Evolutionary conservation across 2,888 invertebrate species (phyloP).

Genomic region (Heliconius ethilla): DNA sequence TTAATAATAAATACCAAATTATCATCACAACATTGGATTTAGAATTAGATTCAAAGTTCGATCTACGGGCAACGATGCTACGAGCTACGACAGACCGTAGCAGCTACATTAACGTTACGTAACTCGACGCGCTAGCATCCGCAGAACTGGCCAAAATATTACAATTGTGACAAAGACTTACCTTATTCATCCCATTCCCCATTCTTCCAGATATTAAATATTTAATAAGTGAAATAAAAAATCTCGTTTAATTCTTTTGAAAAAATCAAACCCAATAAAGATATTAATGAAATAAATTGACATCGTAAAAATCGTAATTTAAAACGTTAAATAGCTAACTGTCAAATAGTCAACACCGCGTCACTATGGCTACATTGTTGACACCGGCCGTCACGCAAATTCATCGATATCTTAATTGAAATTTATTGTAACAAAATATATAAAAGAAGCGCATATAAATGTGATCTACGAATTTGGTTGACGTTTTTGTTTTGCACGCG

Average conservation of each 20-base stretch:
- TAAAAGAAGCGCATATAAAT: slow-evolving; percentile 41
- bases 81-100: slow-evolving; percentile 45
- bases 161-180: slow-evolving; percentile 63
- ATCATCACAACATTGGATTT: neutral
- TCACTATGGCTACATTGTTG: slow-evolving; percentile 82
- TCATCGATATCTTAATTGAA: slow-evolving; percentile 58
- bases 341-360: slow-evolving; percentile 74
- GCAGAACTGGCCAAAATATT: slow-evolving; percentile 42
- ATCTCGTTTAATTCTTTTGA: slow-evolving; percentile 53
- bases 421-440: slow-evolving; percentile 49
- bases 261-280: slow-evolving; percentile 58
- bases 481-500: slow-evolving; percentile 45
- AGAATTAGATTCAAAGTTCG: slow-evolving; percentile 27
- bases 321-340: slow-evolving; percentile 53
- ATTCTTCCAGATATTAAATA: slow-evolving; percentile 57
- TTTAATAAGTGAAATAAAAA: slow-evolving; percentile 58
- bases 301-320: slow-evolving; percentile 25
- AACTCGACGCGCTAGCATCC: slow-evolving; percentile 48
- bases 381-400: slow-evolving; percentile 66
- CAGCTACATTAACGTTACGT: slow-evolving; percentile 54
- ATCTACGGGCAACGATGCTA: slow-evolving; percentile 36
- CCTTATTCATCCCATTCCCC: slow-evolving; percentile 97
- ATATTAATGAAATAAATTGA: slow-evolving; percentile 52
- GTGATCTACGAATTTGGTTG: slow-evolving; percentile 36
- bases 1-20: neutral